A percentile compares a stretch with the other conserved stretches of the same genome.
Conservation (phyloP, 2,888 invertebrate species). For the Caprella mutica region DNA sequence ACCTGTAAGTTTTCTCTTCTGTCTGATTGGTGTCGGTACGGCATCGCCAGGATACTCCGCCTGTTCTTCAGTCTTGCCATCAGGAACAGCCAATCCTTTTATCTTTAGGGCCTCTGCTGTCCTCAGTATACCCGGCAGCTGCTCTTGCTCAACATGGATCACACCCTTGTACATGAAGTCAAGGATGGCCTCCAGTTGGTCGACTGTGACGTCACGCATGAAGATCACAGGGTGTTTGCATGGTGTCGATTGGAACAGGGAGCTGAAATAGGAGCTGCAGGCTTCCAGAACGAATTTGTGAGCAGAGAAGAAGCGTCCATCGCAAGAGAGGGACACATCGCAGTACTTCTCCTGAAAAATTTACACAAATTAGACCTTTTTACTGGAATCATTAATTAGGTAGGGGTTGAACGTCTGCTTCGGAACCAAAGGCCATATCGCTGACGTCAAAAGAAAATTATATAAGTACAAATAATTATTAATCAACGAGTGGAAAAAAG, state of each 20-base stretch:
- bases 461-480: too few relatives aligned
- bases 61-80: constrained; percentile 15
- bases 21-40: not conserved
- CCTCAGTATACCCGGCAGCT: constrained; percentile 26
- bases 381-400: too few relatives aligned
- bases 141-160: constrained; percentile 31
- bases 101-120: constrained; percentile 33
- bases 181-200: constrained; percentile 30
- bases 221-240: constrained; percentile 34
- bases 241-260: constrained; percentile 30
- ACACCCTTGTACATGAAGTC: constrained; percentile 34
- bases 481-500: too few relatives aligned
- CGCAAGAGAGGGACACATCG: constrained; percentile 34
- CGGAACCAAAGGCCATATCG: too few relatives aligned
- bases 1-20: too few relatives aligned
- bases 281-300: constrained; percentile 34
- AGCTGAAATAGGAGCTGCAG: constrained; percentile 34
- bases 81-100: constrained; percentile 33
- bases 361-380: too few relatives aligned
- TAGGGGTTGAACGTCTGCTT: too few relatives aligned
- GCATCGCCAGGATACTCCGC: too few relatives aligned
- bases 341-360: constrained; percentile 28
- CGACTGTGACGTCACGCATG: constrained; percentile 28
- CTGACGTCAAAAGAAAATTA: too few relatives aligned
- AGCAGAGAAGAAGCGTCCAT: constrained; percentile 27